phyloP scores from a whole-genome alignment of 2,113 vertebrate species.

The Murina feae region DNA sequence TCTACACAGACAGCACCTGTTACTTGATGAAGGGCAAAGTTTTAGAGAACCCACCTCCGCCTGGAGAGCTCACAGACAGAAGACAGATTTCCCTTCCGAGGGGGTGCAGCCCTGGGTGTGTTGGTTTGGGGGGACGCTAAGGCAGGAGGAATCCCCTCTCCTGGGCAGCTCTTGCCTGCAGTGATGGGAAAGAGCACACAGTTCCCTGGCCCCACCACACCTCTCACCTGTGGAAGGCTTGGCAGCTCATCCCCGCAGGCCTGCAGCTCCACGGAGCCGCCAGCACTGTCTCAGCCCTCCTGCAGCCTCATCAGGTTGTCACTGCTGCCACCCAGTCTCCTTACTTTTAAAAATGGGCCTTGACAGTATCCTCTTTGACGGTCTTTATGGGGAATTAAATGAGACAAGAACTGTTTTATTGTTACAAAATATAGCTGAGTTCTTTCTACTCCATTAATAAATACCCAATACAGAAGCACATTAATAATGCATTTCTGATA shows the following conservation, averaged over 20 bases:
- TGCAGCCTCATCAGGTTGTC: neutral
- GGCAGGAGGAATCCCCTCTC: no score
- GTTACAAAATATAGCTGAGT: neutral
- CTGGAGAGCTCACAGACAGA: neutral
- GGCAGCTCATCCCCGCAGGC: no score
- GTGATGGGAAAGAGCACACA: neutral
- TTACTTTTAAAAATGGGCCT: neutral
- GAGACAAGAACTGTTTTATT: neutral
- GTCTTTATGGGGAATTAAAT: neutral
- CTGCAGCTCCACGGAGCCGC: fast-evolving
- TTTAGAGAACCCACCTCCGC: neutral
- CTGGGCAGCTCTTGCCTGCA: no score
- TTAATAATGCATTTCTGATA: neutral
- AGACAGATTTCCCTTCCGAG: neutral
- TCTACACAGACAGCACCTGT: neutral
- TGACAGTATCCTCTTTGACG: neutral
- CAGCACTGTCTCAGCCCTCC: neutral
- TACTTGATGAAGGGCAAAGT: neutral
- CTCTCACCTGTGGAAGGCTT: neutral
- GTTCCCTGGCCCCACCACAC: neutral
- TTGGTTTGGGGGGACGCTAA: neutral
- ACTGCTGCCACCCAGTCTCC: neutral
- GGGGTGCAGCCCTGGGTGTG: neutral
- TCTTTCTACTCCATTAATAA: neutral
- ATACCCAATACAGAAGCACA: neutral